Evolutionary conservation across 2,888 invertebrate genomes (phyloP).

Genomic region (Callimorpha dominula): DNA sequence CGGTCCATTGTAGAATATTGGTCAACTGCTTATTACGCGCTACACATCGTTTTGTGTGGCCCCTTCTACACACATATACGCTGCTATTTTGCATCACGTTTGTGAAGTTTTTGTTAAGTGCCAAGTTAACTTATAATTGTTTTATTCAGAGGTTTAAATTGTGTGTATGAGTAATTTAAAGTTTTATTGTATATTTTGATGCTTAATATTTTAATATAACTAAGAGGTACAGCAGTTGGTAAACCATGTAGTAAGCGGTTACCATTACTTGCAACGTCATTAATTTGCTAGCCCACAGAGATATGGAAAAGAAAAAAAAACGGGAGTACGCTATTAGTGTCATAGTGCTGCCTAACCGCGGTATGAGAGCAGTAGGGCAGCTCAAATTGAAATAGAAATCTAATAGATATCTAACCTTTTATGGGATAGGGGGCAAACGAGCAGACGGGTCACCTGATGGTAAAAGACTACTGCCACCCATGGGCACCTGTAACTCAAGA

Average conservation of each 20-base stretch:
- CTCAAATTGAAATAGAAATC: not conserved
- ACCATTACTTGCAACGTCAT: not conserved
- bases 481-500: too few relatives aligned
- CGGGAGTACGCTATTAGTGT: not conserved
- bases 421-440: too few relatives aligned
- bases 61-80: constrained; percentile 35
- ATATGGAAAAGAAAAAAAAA: not conserved
- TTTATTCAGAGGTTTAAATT: not conserved
- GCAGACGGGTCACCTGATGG: too few relatives aligned
- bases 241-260: not conserved
- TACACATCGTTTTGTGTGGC: constrained; percentile 25
- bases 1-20: constrained; percentile 45
- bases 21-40: constrained; percentile 45
- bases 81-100: constrained; percentile 29
- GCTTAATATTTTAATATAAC: too few relatives aligned
- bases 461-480: too few relatives aligned
- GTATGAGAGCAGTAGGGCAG: not conserved
- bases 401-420: too few relatives aligned
- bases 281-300: too few relatives aligned
- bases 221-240: not conserved
- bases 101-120: constrained; percentile 29
- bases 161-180: not conserved
- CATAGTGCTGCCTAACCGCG: not conserved
- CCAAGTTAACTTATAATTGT: not conserved
- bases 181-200: not conserved